Percentiles rank a stretch among this genome's conserved stretches.
Conservation (phyloP, 1,140 invertebrate genomes). For the Achroia grisella region DNA sequence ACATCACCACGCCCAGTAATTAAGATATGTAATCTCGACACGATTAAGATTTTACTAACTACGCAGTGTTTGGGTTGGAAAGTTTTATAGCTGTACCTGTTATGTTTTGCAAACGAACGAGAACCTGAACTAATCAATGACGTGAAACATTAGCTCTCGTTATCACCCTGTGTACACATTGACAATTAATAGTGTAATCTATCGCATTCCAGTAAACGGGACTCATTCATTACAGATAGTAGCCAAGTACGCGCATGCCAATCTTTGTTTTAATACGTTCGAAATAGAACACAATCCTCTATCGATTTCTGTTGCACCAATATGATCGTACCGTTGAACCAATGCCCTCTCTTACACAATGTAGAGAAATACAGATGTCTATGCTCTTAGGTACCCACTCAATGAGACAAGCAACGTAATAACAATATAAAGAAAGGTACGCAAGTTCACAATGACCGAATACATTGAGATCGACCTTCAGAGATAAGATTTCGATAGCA, state of each 20-base stretch:
- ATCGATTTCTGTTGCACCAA: background rate
- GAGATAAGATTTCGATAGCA: background rate
- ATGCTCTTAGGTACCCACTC: background rate
- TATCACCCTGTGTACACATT: conserved; percentile 8
- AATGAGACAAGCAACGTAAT: too few relatives aligned
- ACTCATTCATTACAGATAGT: conserved; percentile 26
- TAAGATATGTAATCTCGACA: conserved; percentile 39
- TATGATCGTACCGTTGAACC: conserved; percentile 1
- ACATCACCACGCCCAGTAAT: conserved; percentile 46
- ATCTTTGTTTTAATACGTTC: conserved; percentile 18
- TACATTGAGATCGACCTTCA: background rate
- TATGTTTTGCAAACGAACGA: background rate
- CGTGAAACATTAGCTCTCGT: conserved; percentile 9
- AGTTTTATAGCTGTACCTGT: background rate
- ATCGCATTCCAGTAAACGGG: conserved; percentile 14
- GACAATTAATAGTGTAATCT: conserved; percentile 17
- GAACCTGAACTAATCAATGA: conserved; percentile 7
- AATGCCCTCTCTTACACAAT: conserved; percentile 1
- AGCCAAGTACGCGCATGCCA: background rate
- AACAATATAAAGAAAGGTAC: too few relatives aligned
- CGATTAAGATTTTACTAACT: conserved; percentile 32
- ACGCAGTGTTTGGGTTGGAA: conserved; percentile 20
- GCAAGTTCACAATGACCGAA: too few relatives aligned
- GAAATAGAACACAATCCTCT: conserved; percentile 12
- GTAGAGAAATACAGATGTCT: conserved; percentile 1